Percentiles rank a stretch among this genome's conserved stretches.
phyloP scores from a whole-genome alignment of 2,113 vertebrate species.

The Delphinus delphis region DNA sequence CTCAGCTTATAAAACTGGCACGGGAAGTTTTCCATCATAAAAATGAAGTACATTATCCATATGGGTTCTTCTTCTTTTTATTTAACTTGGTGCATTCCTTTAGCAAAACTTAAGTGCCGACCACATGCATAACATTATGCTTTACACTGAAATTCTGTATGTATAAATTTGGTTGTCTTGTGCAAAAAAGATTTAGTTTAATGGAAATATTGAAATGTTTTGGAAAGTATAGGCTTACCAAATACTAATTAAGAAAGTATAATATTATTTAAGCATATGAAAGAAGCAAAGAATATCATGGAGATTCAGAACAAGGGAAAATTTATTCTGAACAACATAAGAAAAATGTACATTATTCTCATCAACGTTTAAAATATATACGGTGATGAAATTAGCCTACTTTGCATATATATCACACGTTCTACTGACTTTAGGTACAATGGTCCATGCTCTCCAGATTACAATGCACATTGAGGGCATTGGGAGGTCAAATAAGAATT shows the following conservation, averaged over 20 bases:
- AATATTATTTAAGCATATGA: background rate
- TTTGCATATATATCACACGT: background rate
- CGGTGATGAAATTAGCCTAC: background rate
- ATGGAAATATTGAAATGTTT: background rate
- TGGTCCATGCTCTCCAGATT: background rate
- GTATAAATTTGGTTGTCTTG: background rate
- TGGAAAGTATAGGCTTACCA: background rate
- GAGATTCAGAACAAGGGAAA: background rate
- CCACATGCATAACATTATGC: accelerated
- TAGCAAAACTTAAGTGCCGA: background rate
- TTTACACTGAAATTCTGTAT: background rate
- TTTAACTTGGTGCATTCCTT: background rate
- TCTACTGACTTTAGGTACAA: background rate
- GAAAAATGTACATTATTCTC: background rate
- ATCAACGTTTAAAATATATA: background rate
- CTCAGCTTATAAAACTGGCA: background rate
- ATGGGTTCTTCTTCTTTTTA: accelerated
- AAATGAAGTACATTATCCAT: background rate
- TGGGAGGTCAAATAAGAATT: background rate
- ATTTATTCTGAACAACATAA: background rate
- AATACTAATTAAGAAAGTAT: background rate
- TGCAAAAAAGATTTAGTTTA: background rate
- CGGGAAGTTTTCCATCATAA: background rate
- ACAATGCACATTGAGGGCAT: background rate
- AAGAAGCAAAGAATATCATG: background rate